A percentile compares a stretch with the other conserved stretches of the same genome.
Conservation (phyloP, 2,797 vertebrate species). For the Ctenochaetus hawaiiensis region DNA sequence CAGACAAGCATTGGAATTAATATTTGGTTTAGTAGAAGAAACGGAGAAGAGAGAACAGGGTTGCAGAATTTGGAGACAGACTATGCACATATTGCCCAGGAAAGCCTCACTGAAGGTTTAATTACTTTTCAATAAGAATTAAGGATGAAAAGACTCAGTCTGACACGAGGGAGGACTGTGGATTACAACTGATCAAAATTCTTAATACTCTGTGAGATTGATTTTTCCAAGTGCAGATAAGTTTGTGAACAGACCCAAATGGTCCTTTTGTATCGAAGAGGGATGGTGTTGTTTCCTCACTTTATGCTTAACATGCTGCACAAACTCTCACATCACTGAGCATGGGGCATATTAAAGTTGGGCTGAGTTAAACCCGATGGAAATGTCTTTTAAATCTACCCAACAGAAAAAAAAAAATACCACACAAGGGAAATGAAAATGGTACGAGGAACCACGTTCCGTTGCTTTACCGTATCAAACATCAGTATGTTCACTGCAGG, state of each 20-base stretch:
- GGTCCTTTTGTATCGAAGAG: conserved; percentile 32
- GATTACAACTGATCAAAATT: conserved; percentile 71
- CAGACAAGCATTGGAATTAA: conserved; percentile 13
- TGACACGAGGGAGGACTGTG: conserved; percentile 62
- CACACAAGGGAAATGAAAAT: conserved; percentile 17
- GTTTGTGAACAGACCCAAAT: conserved; percentile 50
- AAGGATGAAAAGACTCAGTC: conserved; percentile 66
- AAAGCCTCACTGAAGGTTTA: conserved; percentile 67
- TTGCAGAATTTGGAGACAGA: conserved; percentile 26
- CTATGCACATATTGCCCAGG: conserved; percentile 33
- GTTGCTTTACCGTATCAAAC: conserved; percentile 41
- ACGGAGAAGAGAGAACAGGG: conserved; percentile 10
- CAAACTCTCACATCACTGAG: conserved; percentile 21
- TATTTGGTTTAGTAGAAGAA: neutral
- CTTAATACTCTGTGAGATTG: conserved; percentile 60
- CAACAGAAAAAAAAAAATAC: conserved; percentile 18
- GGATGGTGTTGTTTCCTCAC: conserved; percentile 37
- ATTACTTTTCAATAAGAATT: conserved; percentile 73
- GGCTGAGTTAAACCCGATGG: conserved; percentile 9
- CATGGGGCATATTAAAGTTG: conserved; percentile 19
- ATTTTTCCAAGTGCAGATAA: conserved; percentile 58
- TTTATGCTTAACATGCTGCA: conserved; percentile 22
- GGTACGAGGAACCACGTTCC: conserved; percentile 20
- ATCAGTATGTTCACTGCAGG: conserved; percentile 61
- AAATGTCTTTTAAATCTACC: conserved; percentile 36